Base-by-base conservation (phyloP, 2,888 invertebrate species). In the Rotaria macrura region DNA sequence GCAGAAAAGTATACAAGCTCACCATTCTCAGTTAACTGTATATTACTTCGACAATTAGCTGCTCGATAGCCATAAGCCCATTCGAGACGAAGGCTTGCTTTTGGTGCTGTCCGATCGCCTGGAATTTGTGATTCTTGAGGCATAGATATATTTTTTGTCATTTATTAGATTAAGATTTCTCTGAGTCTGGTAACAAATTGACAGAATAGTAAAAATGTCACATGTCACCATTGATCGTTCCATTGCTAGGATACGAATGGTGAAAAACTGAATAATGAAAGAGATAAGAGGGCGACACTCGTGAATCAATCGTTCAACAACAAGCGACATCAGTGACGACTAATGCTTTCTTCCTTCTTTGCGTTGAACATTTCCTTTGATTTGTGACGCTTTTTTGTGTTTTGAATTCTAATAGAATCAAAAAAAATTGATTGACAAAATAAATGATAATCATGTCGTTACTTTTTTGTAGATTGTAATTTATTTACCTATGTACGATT, bases 1-100 rank as follows among this genome's bases (percentile, higher is more conserved):
- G 91, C 91, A n/a, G 91, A 91, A 88, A 91, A 91, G 88, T 90
- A 91, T 25, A 91, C 90, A n/a, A 91, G 87, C 85, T 91, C 90
- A 87, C 89, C 89, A 65, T 88, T 88, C 65, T 89, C 89, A n/a
- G 89, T 91, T 88, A 90, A 90, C 85, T 88, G 89, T 52, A 91
- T 87, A 87, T 91, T 91, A 87, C 90, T 91, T 79, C 91, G 88
- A 88, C 91, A 91, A 84, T 91, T 90, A 85, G 91, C 91, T 6
- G 91, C 91, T 85, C 91, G 88, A 88, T 91, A 91, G 7, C 91
- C 91, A 87, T 91, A 91, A 17, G 91, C 91, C 91, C 91, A 91
- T 86, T 91, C 91, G 85, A 91, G 88, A 38, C 90, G 88, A 23
- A 91, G 88, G 85, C 90, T 89, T n/a, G 89, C 88, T 34, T 88